Conservation (phyloP, 64 coral and sea anemone genomes). For the Actinia tenebrosa region DNA sequence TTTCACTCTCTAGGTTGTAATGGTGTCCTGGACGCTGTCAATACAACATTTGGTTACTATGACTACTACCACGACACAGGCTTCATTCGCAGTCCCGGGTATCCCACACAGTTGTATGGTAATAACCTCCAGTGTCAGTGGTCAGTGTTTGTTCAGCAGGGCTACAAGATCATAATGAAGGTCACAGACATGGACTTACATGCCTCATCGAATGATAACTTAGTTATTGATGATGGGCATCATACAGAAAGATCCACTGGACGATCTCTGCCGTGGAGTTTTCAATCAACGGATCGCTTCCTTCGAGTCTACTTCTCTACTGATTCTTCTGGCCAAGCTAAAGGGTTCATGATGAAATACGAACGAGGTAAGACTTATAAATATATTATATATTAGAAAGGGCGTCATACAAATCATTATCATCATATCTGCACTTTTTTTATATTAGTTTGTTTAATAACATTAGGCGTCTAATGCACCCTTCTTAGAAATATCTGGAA, state of each 20-base stretch:
- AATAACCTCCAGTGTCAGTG: conserved; percentile 49
- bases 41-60: conserved; percentile 58
- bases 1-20: conserved; percentile 22
- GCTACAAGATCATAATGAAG: conserved; percentile 33
- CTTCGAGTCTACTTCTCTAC: conserved; percentile 21
- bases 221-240: conserved; percentile 23
- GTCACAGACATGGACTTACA: conserved; percentile 23
- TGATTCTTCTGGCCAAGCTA: not conserved
- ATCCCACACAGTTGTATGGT: conserved; percentile 28
- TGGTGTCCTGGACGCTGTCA: not conserved
- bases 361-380: conserved; percentile 33
- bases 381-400: not conserved
- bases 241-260: not conserved
- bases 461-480: no score
- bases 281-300: not conserved
- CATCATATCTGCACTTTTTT: not conserved
- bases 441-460: no score
- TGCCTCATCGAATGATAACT: conserved; percentile 21
- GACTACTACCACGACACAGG: conserved; percentile 55
- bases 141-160: conserved; percentile 46
- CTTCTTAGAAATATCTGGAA: no score
- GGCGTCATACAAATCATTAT: no score
- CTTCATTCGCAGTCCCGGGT: conserved; percentile 54
- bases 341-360: conserved; percentile 45
- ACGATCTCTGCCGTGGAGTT: conserved; percentile 14